phyloP scores from a whole-genome alignment of 2,888 invertebrate genomes.

The Lapara coniferarum region DNA sequence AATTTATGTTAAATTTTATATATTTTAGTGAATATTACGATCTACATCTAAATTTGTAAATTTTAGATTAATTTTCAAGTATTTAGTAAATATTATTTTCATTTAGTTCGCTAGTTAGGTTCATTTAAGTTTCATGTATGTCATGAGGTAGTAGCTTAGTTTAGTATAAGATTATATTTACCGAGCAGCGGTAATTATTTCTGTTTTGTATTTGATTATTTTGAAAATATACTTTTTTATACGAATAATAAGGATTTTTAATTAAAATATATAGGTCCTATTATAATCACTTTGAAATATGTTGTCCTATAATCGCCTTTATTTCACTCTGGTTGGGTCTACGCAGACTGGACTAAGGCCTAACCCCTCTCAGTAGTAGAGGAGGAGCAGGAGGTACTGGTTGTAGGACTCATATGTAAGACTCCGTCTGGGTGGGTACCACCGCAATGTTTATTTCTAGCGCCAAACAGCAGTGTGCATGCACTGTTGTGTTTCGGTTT shows the following conservation, averaged over 20 bases:
- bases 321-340: too few species aligned
- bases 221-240: conserved; percentile 40
- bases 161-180: conserved; percentile 17
- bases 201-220: conserved; percentile 38
- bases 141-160: conserved; percentile 4
- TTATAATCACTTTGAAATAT: too few species aligned
- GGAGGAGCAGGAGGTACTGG: too few species aligned
- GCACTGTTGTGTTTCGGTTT: too few species aligned
- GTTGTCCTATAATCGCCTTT: too few species aligned
- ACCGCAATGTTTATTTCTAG: too few species aligned
- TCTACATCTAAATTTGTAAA: conserved; percentile 65
- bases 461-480: too few species aligned
- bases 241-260: conserved; percentile 28
- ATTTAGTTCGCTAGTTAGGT: conserved; percentile 34
- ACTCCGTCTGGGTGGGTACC: too few species aligned
- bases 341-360: too few species aligned
- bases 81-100: conserved; percentile 44
- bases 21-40: conserved; percentile 57
- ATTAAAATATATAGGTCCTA: too few species aligned
- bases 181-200: conserved; percentile 60
- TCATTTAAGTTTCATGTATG: conserved; percentile 11
- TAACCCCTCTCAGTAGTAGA: too few species aligned
- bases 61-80: conserved; percentile 60
- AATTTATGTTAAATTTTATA: conserved; percentile 33
- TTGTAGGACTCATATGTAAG: too few species aligned